phyloP scores from a whole-genome alignment of 2,113 vertebrate genomes.

The Sylvicapra grimmia region DNA sequence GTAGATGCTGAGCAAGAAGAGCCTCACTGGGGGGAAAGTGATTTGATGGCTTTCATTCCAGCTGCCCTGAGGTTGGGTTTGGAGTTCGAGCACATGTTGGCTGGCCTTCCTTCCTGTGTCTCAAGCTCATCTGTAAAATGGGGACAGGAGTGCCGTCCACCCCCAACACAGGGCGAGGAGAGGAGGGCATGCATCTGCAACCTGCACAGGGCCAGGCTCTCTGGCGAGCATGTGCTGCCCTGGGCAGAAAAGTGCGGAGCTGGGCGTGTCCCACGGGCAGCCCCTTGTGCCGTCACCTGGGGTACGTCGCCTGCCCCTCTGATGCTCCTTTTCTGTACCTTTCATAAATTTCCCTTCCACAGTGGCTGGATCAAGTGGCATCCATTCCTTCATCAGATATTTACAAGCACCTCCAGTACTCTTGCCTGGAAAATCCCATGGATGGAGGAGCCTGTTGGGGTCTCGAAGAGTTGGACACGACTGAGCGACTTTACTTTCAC shows the following conservation, averaged over 20 bases:
- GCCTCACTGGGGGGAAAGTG: conserved; percentile 57
- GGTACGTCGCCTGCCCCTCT: accelerated
- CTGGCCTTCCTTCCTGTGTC: background rate
- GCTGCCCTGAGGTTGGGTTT: background rate
- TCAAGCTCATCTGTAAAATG: background rate
- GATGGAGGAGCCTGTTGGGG: background rate
- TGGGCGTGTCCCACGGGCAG: accelerated
- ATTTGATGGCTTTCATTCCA: background rate
- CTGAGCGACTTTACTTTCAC: background rate
- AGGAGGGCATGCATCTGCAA: accelerated
- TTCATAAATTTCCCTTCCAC: background rate
- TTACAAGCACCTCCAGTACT: background rate
- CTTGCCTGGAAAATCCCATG: background rate
- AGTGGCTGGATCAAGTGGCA: background rate
- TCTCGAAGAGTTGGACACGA: accelerated
- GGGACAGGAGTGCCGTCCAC: background rate
- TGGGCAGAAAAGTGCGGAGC: accelerated
- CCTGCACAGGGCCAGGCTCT: background rate
- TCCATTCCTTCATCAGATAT: conserved; percentile 37
- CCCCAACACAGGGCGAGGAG: background rate
- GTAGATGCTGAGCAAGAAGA: conserved; percentile 54
- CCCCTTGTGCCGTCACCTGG: accelerated
- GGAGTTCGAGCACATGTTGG: accelerated
- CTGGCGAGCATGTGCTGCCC: background rate
- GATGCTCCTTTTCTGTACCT: accelerated